phyloP scores from a whole-genome alignment of 2,797 vertebrate genomes.

The Coracias cyanogaster region DNA sequence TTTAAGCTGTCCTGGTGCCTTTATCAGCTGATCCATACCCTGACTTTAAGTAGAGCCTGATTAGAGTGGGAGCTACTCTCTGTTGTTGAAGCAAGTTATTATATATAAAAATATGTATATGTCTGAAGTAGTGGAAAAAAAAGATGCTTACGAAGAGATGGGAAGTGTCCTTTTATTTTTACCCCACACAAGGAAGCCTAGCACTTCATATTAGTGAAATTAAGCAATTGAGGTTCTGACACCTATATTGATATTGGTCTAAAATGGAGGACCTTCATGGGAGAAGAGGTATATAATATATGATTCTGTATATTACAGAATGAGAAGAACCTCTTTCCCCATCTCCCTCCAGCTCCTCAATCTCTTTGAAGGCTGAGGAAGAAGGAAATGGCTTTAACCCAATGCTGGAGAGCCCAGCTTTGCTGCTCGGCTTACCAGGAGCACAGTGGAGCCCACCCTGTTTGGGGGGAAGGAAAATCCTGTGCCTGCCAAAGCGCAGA shows the following conservation, averaged over 20 bases:
- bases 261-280: not conserved
- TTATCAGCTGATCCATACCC: not conserved
- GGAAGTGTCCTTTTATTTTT: not conserved
- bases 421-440: not conserved
- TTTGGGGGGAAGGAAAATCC: not conserved
- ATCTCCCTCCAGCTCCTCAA: not conserved
- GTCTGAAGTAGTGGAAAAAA: not conserved
- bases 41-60: not conserved
- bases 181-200: rapidly evolving
- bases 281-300: too few species aligned
- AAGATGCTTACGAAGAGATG: not conserved
- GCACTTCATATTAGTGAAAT: not conserved
- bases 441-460: not conserved
- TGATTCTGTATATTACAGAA: too few species aligned
- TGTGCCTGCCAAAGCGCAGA: rapidly evolving
- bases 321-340: not conserved
- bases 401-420: not conserved
- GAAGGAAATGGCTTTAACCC: not conserved
- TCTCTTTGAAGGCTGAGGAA: not conserved
- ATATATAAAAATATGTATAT: rapidly evolving
- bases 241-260: not conserved
- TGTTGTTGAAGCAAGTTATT: not conserved
- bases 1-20: constrained; percentile 9
- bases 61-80: rapidly evolving
- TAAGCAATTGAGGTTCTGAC: not conserved